Evolutionary conservation across 2,888 invertebrate species (phyloP).

Genomic region (Marasmarcha lunaedactyla): DNA sequence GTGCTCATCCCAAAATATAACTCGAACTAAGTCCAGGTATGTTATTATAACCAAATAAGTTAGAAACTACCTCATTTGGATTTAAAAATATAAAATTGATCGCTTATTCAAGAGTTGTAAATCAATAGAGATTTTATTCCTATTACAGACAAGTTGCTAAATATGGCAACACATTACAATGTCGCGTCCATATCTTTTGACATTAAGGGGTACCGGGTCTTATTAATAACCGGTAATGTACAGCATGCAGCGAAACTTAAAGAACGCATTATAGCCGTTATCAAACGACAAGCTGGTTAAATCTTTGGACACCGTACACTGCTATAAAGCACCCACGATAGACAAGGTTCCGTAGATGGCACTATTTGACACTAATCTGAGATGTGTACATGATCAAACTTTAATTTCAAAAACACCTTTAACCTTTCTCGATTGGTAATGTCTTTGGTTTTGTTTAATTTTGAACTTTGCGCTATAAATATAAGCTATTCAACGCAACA

Average conservation of each 20-base stretch:
- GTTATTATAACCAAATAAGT: no score
- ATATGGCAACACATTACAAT: conserved; percentile 26
- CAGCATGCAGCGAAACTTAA: no score
- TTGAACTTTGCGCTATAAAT: no score
- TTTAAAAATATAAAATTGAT: no score
- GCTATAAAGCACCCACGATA: conserved; percentile 20
- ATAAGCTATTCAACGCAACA: no score
- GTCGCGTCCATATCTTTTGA: conserved; percentile 21
- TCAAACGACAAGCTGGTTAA: no score
- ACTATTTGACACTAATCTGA: conserved; percentile 23
- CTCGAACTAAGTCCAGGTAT: no score
- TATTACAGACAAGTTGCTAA: conserved; percentile 16
- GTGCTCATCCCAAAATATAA: no score
- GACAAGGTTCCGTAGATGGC: conserved; percentile 22
- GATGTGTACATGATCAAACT: conserved; percentile 23
- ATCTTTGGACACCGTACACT: no score
- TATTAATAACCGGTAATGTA: conserved; percentile 3
- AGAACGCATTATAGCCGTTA: no score
- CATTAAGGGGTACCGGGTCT: conserved; percentile 22
- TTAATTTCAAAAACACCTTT: neutral
- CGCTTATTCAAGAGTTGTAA: no score
- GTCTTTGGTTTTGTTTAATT: neutral
- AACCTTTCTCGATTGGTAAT: neutral
- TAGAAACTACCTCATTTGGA: no score
- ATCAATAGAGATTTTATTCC: conserved; percentile 1